These are phyloP conservation scores for Pithys albifrons DNA, from an alignment of 2,113 vertebrate species.

Conservation along the genomic window DNA sequence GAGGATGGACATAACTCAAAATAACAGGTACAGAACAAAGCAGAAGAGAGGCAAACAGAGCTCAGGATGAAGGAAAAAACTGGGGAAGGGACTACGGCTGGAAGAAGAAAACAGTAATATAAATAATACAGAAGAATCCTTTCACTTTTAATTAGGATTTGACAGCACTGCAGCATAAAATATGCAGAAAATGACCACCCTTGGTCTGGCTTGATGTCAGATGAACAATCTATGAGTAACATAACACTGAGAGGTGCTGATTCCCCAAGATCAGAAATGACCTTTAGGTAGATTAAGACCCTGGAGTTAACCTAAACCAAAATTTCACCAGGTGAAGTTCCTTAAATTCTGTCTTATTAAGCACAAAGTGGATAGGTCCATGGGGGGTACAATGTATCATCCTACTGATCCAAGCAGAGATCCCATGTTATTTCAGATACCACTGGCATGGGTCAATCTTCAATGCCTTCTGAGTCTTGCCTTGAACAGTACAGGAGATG, in stretches of 20 bases:
- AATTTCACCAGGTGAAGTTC: background rate
- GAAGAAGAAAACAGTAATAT: background rate
- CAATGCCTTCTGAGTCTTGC: background rate
- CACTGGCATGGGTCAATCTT: background rate
- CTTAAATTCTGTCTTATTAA: background rate
- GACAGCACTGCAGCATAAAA: background rate
- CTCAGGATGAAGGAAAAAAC: background rate
- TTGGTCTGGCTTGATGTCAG: background rate
- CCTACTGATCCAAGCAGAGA: background rate
- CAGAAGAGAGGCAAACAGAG: background rate
- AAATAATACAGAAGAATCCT: background rate
- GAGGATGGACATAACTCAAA: constrained; percentile 3
- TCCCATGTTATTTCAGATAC: background rate
- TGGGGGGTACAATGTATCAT: background rate
- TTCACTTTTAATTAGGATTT: background rate
- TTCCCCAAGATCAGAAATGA: background rate
- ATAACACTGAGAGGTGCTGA: background rate
- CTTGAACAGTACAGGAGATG: background rate
- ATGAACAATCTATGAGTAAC: background rate
- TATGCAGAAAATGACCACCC: background rate
- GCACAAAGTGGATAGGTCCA: background rate
- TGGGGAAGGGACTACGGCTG: background rate
- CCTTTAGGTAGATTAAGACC: background rate
- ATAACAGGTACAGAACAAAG: background rate
- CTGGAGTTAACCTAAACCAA: background rate